Evolutionary conservation across 2,113 vertebrate species (phyloP), one percentile per base, ranked within the genome.

Genomic region (Callaeas wilsoni): DNA sequence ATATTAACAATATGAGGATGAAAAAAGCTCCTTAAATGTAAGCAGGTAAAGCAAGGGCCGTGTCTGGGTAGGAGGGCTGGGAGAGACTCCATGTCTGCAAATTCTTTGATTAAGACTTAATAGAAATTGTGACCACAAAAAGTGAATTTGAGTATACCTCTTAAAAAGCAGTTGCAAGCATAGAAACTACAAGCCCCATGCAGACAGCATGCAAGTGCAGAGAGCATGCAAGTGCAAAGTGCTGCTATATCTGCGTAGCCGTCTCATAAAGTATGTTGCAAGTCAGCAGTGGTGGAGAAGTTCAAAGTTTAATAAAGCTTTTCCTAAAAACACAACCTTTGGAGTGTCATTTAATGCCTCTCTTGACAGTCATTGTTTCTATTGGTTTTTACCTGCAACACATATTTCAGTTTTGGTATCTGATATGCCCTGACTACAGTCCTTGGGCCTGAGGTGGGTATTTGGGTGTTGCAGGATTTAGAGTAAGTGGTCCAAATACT

Each of bases 161-260:
- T 63, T 56, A 27, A 71, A 90, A 79, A 71, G 33, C 3, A 21
- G 19, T 33, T 83, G 27, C 16, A 82, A 68, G 7, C 14, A n/a
- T 6, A 55, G n/a, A 21, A 81, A 32, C 30, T 37, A 18, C 6
- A 41, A 70, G 25, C 10, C 53, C 41, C 29, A 41, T 41, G 19
- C 16, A 70, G n/a, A 88, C 13, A 67, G 22, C 16, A 3, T 41
- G 26, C 33, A 83, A 50, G 35, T 63, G 19, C 16, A 70, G n/a
- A 88, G 15, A 67, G 22, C 16, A 3, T 41, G 26, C 33, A 83
- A 50, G 35, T 63, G 22, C 19, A 30, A 83, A 50, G 35, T 63
- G 22, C 19, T 78, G 47, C 16, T 50, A 3, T 79, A 44, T 56
- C 62, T 46, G 10, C 0, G 0, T n/a, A 64, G 39, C 0, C 2